phyloP scores from a whole-genome alignment of 2,113 vertebrate genomes.

The Nanorana parkeri region DNA sequence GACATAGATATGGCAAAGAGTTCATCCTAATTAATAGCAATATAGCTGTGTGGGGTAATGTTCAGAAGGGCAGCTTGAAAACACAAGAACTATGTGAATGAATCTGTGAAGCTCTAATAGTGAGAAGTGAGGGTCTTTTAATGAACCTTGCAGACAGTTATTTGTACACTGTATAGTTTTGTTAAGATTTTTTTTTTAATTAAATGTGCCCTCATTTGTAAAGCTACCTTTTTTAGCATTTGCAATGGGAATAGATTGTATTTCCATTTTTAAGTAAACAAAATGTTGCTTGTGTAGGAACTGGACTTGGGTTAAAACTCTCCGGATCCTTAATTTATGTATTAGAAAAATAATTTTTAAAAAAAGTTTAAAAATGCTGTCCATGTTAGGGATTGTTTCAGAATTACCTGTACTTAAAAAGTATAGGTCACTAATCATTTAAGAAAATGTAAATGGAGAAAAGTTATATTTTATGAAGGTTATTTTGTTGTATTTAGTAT shows the following conservation, averaged over 20 bases:
- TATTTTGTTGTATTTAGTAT: constrained; percentile 96
- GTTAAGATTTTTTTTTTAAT: constrained; percentile 82
- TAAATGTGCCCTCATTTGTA: constrained; percentile 90
- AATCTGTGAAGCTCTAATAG: constrained; percentile 87
- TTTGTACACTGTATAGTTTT: constrained; percentile 99
- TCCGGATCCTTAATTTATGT: constrained; percentile 90
- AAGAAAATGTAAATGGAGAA: constrained; percentile 90
- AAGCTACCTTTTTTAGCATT: constrained; percentile 88
- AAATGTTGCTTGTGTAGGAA: constrained; percentile 82
- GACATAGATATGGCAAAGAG: constrained; percentile 84
- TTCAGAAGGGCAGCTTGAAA: constrained; percentile 88
- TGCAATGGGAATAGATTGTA: constrained; percentile 81
- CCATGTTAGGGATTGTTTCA: constrained; percentile 82
- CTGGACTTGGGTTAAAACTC: constrained; percentile 98
- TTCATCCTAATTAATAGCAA: constrained; percentile 83
- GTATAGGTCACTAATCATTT: constrained; percentile 84
- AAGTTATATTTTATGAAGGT: constrained; percentile 96
- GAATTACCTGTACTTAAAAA: constrained; percentile 87
- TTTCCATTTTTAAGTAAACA: constrained; percentile 87
- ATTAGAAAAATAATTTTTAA: constrained; percentile 69
- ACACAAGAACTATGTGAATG: constrained; percentile 77
- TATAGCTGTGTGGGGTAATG: constrained; percentile 83
- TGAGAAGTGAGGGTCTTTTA: constrained; percentile 88
- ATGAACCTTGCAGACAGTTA: constrained; percentile 90
- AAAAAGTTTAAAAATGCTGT: constrained; percentile 74